Evolutionary conservation across 1,140 invertebrate genomes (phyloP).

Genomic region (Uloborus diversus): DNA sequence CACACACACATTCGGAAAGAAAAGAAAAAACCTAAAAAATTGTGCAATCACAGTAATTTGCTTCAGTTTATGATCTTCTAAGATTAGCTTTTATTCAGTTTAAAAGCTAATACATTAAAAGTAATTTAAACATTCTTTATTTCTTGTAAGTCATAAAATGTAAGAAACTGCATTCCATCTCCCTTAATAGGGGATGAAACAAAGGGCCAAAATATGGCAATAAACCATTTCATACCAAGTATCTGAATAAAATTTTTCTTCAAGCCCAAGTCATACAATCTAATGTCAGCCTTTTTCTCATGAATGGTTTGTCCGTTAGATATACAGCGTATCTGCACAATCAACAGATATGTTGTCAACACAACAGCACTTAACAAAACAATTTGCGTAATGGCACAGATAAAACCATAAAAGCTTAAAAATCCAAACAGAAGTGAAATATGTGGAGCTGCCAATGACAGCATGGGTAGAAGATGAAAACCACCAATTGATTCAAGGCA

Average conservation of each 20-base stretch:
- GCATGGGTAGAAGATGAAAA: conserved; percentile 17
- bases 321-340: conserved; percentile 39
- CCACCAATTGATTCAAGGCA: conserved; percentile 53
- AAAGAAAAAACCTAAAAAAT: too few species aligned
- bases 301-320: conserved; percentile 56
- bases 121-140: conserved; percentile 40
- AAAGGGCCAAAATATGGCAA: conserved; percentile 52
- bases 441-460: conserved; percentile 57
- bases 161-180: conserved; percentile 56
- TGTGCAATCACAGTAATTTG: too few species aligned
- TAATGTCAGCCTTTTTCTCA: conserved; percentile 50
- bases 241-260: conserved; percentile 57
- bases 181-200: conserved; percentile 47
- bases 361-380: conserved; percentile 14
- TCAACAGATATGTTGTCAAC: conserved; percentile 28
- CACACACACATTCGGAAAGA: too few species aligned
- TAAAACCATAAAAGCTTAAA: conserved; percentile 48
- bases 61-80: too few species aligned
- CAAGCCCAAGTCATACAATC: conserved; percentile 47
- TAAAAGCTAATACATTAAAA: too few species aligned
- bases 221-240: conserved; percentile 54
- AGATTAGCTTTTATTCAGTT: too few species aligned
- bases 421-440: conserved; percentile 55
- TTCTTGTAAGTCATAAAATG: conserved; percentile 44
- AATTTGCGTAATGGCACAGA: conserved; percentile 51